Conservation (phyloP, 2,888 invertebrate genomes). For the Andrena minutula region DNA sequence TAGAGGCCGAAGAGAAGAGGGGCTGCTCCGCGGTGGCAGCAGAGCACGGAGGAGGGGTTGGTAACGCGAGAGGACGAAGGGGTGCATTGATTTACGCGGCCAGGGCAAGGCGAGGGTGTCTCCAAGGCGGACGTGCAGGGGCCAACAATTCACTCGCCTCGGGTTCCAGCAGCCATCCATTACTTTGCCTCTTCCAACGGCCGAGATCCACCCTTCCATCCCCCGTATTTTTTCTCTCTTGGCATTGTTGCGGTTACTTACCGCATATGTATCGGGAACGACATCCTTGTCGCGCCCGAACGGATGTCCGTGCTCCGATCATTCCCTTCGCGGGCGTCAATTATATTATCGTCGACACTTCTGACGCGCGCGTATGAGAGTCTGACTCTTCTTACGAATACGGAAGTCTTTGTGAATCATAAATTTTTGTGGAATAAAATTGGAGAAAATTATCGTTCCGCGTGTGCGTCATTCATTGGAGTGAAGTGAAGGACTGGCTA, state of each 20-base stretch:
- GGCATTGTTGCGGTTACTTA: constrained; percentile 83
- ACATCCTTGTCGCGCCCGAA: constrained; percentile 49
- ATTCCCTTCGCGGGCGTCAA: neutral
- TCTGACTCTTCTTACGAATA: too few relatives aligned
- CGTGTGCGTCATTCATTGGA: too few relatives aligned
- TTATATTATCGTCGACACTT: neutral
- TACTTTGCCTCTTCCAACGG: constrained; percentile 74
- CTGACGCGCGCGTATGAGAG: neutral
- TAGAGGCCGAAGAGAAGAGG: constrained; percentile 54
- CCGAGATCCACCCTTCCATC: constrained; percentile 36
- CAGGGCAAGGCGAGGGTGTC: constrained; percentile 81
- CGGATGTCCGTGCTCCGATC: neutral
- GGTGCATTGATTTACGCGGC: constrained; percentile 84
- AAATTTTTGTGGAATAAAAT: too few relatives aligned
- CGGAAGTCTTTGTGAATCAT: too few relatives aligned
- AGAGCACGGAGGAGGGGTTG: constrained; percentile 48
- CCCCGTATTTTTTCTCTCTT: constrained; percentile 53
- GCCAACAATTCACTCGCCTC: constrained; percentile 84
- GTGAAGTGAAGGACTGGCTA: too few relatives aligned
- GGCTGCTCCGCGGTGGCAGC: constrained; percentile 51
- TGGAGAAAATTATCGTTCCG: too few relatives aligned
- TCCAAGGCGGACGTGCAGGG: constrained; percentile 80
- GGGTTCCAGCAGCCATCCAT: constrained; percentile 83
- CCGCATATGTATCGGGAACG: constrained; percentile 75
- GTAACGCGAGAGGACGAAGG: constrained; percentile 71